These are phyloP conservation scores for Lomographa bimaculata DNA, from an alignment of 2,888 invertebrate species.

Conservation along the genomic window DNA sequence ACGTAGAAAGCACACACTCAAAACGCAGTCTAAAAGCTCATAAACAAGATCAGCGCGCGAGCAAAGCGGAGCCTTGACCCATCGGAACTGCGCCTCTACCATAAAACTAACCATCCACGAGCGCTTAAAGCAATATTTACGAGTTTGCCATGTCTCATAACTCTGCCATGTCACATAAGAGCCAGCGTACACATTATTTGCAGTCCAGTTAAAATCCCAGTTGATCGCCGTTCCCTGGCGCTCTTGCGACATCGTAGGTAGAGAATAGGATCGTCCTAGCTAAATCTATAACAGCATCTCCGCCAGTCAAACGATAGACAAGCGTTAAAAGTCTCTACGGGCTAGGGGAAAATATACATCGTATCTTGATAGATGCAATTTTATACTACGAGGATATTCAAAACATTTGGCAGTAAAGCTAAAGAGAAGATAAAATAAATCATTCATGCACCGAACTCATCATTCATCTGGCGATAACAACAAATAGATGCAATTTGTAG, in stretches of 20 bases:
- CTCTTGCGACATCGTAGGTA: too few species aligned
- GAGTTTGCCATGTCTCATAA: constrained; percentile 14
- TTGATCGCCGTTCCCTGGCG: too few species aligned
- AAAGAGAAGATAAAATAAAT: too few species aligned
- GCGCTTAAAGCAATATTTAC: constrained; percentile 14
- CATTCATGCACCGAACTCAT: constrained; percentile 8
- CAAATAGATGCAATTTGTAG: constrained; percentile 24
- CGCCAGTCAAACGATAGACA: too few species aligned
- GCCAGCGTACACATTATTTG: constrained; percentile 5
- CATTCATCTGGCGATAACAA: constrained; percentile 15
- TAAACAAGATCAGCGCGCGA: constrained; percentile 24
- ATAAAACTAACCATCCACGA: constrained; percentile 22
- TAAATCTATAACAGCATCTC: too few species aligned
- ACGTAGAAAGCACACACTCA: constrained; percentile 4
- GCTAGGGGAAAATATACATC: constrained; percentile 1
- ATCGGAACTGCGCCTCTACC: constrained; percentile 22
- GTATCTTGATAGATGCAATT: constrained; percentile 17
- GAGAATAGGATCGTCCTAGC: too few species aligned
- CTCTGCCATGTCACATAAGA: constrained; percentile 8
- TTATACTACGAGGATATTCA: constrained; percentile 5
- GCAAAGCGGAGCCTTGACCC: constrained; percentile 26
- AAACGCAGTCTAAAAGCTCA: constrained; percentile 17
- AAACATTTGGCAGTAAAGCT: too few species aligned
- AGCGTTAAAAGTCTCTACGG: too few species aligned
- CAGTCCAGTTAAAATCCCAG: constrained; percentile 3